A percentile compares a stretch with the other conserved stretches of the same genome.
These are phyloP conservation scores for Xanthorhoe designata DNA, from an alignment of 2,888 invertebrate species.

Conservation along the genomic window DNA sequence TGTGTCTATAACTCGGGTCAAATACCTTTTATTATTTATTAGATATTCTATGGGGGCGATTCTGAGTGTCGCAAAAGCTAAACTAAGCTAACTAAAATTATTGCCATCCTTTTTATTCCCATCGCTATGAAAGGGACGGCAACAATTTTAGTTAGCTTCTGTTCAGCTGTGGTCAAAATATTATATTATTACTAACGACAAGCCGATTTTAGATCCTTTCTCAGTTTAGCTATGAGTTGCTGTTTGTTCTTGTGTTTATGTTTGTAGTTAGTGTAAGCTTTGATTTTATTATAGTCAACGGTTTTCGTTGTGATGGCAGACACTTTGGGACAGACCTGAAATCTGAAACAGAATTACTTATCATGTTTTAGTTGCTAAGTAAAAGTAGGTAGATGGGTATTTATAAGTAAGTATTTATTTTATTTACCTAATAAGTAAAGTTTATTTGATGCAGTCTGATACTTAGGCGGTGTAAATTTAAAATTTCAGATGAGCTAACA, in stretches of 20 bases:
- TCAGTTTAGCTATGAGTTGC: conserved; percentile 55
- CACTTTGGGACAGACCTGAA: conserved; percentile 38
- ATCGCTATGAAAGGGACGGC: no score
- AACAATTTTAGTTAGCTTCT: no score
- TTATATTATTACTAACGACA: conserved; percentile 57
- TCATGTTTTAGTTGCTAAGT: background rate
- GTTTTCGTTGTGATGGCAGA: background rate
- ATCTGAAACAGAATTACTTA: conserved; percentile 45
- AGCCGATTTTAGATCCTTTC: conserved; percentile 57
- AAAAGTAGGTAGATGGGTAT: background rate
- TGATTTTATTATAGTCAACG: conserved; percentile 5
- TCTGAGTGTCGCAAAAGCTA: no score
- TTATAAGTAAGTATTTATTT: background rate
- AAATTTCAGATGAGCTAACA: background rate
- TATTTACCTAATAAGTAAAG: no score
- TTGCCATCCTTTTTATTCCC: no score
- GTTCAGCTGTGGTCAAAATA: background rate
- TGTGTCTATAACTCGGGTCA: no score
- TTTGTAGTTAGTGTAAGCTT: conserved; percentile 46
- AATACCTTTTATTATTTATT: no score
- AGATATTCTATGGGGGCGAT: no score
- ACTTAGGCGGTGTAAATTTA: no score
- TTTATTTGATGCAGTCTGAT: no score
- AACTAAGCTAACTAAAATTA: no score
- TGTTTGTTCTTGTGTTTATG: conserved; percentile 52